These are phyloP conservation scores for Rhegmatorhina hoffmannsi DNA, from an alignment of 2,113 vertebrate genomes.

Conservation along the genomic window DNA sequence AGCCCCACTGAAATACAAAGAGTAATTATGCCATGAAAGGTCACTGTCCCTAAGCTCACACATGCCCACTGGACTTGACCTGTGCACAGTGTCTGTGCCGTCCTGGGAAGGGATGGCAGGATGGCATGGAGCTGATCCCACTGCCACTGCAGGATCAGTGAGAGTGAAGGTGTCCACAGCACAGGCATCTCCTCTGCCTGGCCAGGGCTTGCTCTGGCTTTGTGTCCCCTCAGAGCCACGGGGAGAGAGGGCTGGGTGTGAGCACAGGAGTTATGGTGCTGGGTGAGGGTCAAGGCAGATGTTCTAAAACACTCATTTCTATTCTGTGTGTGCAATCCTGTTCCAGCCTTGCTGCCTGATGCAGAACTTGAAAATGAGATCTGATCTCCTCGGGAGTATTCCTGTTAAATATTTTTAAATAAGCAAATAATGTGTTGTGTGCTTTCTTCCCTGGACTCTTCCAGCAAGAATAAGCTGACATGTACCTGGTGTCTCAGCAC, in stretches of 20 bases:
- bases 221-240: not conserved
- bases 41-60: not conserved
- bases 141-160: not conserved
- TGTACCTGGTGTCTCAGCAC: not conserved
- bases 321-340: not conserved
- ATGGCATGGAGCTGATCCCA: not conserved
- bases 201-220: not conserved
- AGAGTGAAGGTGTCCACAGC: not conserved
- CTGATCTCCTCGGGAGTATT: constrained; percentile 9
- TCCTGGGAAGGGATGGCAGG: not conserved
- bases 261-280: not conserved
- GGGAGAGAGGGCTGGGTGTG: not conserved
- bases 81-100: not conserved
- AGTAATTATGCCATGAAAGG: not conserved
- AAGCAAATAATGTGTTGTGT: not conserved
- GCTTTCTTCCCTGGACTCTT: not conserved
- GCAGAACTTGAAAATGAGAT: constrained; percentile 9
- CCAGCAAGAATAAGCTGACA: not conserved
- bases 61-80: not conserved
- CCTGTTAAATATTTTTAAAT: constrained; percentile 22
- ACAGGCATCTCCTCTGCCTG: not conserved
- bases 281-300: not conserved
- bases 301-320: not conserved
- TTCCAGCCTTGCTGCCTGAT: not conserved
- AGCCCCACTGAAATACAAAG: not conserved